Evolutionary conservation across 2,888 invertebrate species (phyloP).

Genomic region (Galeopsomyia nigrocyanea): DNA sequence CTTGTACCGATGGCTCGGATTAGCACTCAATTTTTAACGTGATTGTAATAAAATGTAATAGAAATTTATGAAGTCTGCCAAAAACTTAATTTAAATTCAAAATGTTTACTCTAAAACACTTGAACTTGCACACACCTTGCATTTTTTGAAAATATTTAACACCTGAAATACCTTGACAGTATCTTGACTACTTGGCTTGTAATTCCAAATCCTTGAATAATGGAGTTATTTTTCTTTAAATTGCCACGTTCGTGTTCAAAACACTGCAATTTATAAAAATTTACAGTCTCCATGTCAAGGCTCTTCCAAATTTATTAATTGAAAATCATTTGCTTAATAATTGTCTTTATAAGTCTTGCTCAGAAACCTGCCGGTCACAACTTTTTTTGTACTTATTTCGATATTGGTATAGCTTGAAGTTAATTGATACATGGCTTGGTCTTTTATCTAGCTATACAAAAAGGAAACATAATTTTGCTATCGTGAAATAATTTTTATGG

Average conservation of each 20-base stretch:
- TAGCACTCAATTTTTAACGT: background rate
- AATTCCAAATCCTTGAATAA: constrained; percentile 32
- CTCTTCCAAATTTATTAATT: constrained; percentile 29
- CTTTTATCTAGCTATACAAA: constrained; percentile 34
- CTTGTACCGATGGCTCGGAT: background rate
- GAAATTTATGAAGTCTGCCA: background rate
- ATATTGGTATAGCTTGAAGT: constrained; percentile 34
- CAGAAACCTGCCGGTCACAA: constrained; percentile 36
- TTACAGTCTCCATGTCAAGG: constrained; percentile 38
- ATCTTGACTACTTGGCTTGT: constrained; percentile 10
- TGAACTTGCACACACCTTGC: constrained; percentile 9
- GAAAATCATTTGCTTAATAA: constrained; percentile 35
- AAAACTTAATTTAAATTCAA: background rate
- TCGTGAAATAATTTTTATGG: too few species aligned
- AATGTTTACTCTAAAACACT: background rate
- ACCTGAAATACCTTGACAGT: constrained; percentile 30
- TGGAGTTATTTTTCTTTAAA: constrained; percentile 23
- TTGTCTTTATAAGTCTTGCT: constrained; percentile 32
- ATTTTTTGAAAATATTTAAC: constrained; percentile 8
- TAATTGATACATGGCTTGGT: constrained; percentile 19
- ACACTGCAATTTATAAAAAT: constrained; percentile 7
- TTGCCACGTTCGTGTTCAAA: constrained; percentile 18
- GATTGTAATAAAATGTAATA: constrained; percentile 1
- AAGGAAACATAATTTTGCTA: background rate
- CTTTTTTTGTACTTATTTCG: constrained; percentile 42